phyloP scores from a whole-genome alignment of 2,797 vertebrate species.

The Gephyroberyx darwinii region DNA sequence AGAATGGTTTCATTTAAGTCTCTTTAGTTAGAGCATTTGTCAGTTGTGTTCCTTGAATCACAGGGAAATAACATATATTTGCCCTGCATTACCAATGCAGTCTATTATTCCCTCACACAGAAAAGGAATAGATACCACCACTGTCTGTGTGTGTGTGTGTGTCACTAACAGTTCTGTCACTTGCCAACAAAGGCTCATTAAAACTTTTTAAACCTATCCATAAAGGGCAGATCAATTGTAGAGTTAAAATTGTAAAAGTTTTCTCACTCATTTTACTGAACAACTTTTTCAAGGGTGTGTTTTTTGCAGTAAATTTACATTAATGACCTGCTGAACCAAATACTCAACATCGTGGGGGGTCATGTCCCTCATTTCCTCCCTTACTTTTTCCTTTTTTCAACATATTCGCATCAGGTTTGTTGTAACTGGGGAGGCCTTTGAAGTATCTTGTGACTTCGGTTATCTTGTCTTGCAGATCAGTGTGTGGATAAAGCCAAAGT shows the following conservation, averaged over 20 bases:
- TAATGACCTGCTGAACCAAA: slow-evolving; percentile 31
- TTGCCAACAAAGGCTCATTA: slow-evolving; percentile 76
- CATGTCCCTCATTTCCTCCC: not conserved
- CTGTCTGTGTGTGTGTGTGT: slow-evolving; percentile 42
- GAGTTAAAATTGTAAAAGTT: slow-evolving; percentile 21
- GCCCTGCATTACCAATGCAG: slow-evolving; percentile 38
- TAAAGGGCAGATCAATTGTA: slow-evolving; percentile 37
- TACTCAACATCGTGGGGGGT: slow-evolving; percentile 21
- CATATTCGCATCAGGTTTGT: slow-evolving; percentile 10
- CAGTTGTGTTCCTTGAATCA: slow-evolving; percentile 17
- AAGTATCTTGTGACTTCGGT: slow-evolving; percentile 13
- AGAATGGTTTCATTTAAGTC: slow-evolving; percentile 14
- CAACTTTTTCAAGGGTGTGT: slow-evolving; percentile 24
- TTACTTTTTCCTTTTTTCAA: not conserved
- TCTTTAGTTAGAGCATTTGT: slow-evolving; percentile 10
- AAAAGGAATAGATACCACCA: slow-evolving; percentile 53
- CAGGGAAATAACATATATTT: slow-evolving; percentile 46
- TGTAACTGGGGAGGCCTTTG: slow-evolving; percentile 1
- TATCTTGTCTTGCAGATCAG: slow-evolving; percentile 84
- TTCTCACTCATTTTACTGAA: slow-evolving; percentile 41
- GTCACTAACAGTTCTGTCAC: slow-evolving; percentile 63
- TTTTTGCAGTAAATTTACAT: slow-evolving; percentile 39
- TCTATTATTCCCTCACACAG: slow-evolving; percentile 29
- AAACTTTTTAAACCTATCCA: slow-evolving; percentile 71
- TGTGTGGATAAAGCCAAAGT: slow-evolving; percentile 97